phyloP scores from a whole-genome alignment of 2,888 invertebrate genomes.

The Chloromyia formosa region DNA sequence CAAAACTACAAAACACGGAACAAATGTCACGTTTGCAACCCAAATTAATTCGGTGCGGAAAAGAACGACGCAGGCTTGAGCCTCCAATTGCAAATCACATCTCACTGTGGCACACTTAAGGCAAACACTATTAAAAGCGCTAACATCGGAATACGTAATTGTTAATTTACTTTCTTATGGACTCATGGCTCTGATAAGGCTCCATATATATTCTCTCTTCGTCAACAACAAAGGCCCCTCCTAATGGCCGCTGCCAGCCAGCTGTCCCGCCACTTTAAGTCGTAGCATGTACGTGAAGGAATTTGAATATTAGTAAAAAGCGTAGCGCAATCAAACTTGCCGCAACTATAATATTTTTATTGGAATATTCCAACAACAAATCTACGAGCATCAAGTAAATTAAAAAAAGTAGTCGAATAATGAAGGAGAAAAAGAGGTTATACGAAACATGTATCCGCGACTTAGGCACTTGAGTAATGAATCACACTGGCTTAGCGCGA shows the following conservation, averaged over 20 bases:
- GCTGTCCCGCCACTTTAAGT: no score
- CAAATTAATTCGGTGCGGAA: not conserved
- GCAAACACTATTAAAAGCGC: slow-evolving; percentile 1
- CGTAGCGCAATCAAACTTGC: not conserved
- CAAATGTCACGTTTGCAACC: not conserved
- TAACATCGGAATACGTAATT: slow-evolving; percentile 31
- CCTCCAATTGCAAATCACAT: slow-evolving; percentile 21
- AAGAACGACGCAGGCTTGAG: not conserved
- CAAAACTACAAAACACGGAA: no score
- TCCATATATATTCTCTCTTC: not conserved
- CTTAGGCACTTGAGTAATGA: slow-evolving; percentile 21
- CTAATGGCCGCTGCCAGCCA: not conserved
- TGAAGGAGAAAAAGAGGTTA: not conserved
- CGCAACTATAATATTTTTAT: no score
- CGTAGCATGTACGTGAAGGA: slow-evolving; percentile 25
- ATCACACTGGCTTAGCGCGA: slow-evolving; percentile 22
- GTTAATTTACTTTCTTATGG: slow-evolving; percentile 37
- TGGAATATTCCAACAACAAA: not conserved
- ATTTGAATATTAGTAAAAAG: slow-evolving; percentile 32
- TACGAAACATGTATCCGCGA: slow-evolving; percentile 17
- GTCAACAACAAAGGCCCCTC: slow-evolving; percentile 14
- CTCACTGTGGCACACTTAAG: slow-evolving; percentile 27
- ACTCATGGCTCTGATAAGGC: slow-evolving; percentile 34
- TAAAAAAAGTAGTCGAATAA: slow-evolving; percentile 20
- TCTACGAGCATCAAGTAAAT: slow-evolving; percentile 12